These are phyloP conservation scores for Epistrophe eligans DNA, from an alignment of 2,888 invertebrate genomes.

Conservation along the genomic window DNA sequence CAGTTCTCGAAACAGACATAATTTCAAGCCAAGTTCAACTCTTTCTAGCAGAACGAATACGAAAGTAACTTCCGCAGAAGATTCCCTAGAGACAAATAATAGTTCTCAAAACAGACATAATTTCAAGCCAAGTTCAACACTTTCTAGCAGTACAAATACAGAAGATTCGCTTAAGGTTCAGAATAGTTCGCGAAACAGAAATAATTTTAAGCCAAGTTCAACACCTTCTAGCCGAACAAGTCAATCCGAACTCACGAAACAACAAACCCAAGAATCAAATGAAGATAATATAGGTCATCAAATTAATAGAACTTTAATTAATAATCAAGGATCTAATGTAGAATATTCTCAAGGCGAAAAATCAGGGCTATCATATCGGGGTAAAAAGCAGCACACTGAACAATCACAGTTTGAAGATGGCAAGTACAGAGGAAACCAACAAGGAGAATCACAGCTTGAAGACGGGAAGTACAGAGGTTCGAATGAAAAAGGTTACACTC, in stretches of 20 bases:
- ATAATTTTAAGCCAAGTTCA: neutral
- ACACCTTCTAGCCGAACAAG: neutral
- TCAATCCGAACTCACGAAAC: neutral
- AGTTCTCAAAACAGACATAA: too few species aligned
- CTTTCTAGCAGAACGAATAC: neutral
- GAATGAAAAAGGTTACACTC: neutral
- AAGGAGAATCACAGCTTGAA: neutral
- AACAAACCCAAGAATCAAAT: neutral
- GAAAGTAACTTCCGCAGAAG: neutral
- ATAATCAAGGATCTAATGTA: too few species aligned
- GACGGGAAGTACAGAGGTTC: constrained; percentile 13
- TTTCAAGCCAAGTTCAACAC: too few species aligned
- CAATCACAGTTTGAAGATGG: neutral
- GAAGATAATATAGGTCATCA: neutral
- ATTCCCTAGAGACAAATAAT: too few species aligned
- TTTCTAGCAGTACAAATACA: too few species aligned
- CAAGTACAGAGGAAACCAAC: neutral
- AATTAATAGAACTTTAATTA: too few species aligned
- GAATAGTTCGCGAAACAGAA: too few species aligned
- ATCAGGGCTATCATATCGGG: neutral
- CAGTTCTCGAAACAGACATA: too few species aligned
- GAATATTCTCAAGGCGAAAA: too few species aligned
- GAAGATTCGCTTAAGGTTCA: too few species aligned
- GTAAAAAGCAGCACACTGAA: neutral
- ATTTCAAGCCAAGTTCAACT: too few species aligned